Evolutionary conservation across 2,888 invertebrate species (phyloP).

Genomic region (Lysandra bellargus): DNA sequence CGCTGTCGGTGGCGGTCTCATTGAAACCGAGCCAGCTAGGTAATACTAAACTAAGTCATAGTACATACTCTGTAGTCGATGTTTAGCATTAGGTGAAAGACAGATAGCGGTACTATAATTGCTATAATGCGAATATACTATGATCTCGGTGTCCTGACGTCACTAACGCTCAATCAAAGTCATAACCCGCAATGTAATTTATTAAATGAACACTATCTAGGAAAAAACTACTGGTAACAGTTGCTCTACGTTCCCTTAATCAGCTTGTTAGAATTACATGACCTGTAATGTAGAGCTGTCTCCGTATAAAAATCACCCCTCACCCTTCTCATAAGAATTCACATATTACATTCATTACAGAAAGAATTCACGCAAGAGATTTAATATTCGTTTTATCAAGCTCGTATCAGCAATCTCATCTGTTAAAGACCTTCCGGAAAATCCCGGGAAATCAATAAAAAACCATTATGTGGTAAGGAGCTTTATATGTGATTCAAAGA

Average conservation of each 20-base stretch:
- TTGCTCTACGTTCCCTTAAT: background rate
- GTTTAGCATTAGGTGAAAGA: too few relatives aligned
- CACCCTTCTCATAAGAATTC: background rate
- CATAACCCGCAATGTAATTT: background rate
- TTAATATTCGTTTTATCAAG: conserved; percentile 5
- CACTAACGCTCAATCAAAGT: background rate
- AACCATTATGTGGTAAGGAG: background rate
- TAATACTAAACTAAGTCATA: background rate
- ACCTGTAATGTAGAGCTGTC: conserved; percentile 2
- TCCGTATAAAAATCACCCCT: background rate
- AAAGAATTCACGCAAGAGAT: background rate
- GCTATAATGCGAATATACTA: background rate
- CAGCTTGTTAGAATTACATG: background rate
- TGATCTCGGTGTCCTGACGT: background rate
- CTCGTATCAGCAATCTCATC: background rate
- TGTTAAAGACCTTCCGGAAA: background rate
- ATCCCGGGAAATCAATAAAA: background rate
- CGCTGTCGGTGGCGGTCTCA: background rate
- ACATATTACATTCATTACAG: background rate
- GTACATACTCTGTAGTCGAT: background rate
- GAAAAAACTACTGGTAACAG: background rate
- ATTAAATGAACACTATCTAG: background rate
- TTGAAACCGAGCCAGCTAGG: background rate
- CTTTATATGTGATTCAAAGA: background rate
- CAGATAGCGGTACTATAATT: background rate